These are phyloP conservation scores for Leptinotarsa undecemlineata DNA, from an alignment of 1,140 invertebrate species.

Conservation along the genomic window DNA sequence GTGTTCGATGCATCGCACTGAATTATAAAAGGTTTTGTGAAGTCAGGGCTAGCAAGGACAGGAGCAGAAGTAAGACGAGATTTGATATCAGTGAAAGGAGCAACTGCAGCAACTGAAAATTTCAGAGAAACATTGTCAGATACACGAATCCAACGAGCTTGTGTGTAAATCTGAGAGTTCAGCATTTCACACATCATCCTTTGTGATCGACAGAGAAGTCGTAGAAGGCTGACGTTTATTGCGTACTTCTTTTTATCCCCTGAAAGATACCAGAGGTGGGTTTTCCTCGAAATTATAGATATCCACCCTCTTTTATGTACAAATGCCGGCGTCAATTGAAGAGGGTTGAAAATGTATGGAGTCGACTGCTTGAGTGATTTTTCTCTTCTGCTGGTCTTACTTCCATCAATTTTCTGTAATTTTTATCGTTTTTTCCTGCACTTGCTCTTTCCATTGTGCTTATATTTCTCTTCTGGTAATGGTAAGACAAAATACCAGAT, in stretches of 20 bases:
- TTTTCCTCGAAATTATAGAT: no score
- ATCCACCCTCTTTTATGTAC: constrained; percentile 3
- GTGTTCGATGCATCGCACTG: no score
- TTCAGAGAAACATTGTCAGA: constrained; percentile 30
- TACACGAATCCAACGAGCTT: constrained; percentile 32
- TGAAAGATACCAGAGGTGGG: constrained; percentile 9
- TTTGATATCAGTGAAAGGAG: no score
- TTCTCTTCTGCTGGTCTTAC: background rate
- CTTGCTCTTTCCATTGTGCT: no score
- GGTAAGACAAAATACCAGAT: no score
- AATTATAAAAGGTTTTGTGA: no score
- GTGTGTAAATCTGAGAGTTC: constrained; percentile 30
- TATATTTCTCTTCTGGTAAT: no score
- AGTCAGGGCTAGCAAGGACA: no score
- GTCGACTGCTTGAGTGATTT: background rate
- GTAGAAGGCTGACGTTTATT: constrained; percentile 14
- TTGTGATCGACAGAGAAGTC: constrained; percentile 4
- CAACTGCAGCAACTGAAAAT: background rate
- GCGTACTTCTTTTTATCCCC: constrained; percentile 24
- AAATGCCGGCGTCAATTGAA: background rate
- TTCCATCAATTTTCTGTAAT: no score
- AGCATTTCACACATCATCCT: constrained; percentile 34
- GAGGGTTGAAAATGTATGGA: constrained; percentile 1
- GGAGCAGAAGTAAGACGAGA: no score
- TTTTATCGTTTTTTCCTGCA: no score